Base-by-base conservation (phyloP, 2,113 vertebrate genomes). In the Periophthalmus modestus region DNA sequence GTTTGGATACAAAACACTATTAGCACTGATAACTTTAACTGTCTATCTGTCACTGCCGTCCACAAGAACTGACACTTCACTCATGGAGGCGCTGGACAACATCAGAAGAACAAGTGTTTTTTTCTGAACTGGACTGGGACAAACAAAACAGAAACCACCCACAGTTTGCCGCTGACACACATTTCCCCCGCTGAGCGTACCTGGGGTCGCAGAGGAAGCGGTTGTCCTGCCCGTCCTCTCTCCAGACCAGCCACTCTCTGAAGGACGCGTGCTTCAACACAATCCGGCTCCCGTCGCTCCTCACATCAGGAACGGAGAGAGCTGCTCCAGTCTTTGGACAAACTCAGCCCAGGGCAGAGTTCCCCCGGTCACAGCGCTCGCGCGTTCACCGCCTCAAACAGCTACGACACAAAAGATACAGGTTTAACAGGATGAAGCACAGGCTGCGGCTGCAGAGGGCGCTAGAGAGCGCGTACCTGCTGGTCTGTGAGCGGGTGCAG, bases 191-290 rank as follows among this genome's bases (percentile, higher is more conserved):
- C n/a, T 61, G 18, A 3, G 16, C 1, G 2, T 92, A 99, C 97
- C 97, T 96, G 75, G 96, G 97, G 85, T 99, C 97, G 77, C 97
- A 99, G 73, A 99, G 96, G 91, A 99, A 99, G 91, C 97, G 93
- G 88, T 95, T 96, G 79, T 98, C 98, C 93, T 99, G 97, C 69
- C 96, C 97, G 86, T 99, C 97, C 86, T 98, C 97, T 92, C 97
- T 95, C 97, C 97, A 99, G 78, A 98, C 95, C 72, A 99, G 93
- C 97, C 97, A 99, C 77, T 99, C 97, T 84, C 97, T 95, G 91
- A 99, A 98, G 77, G 97, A 98, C 72, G 96, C 95, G 77, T 99
- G 97, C 79, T 95, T 96, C 66, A 99, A 96, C 97, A 98, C n/a
- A n/a, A n/a, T 98, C 82, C 97, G 92, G 12, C 95, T 96, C 90